These are phyloP conservation scores for Perodicticus potto DNA, from an alignment of 2,797 vertebrate genomes.

Conservation along the genomic window DNA sequence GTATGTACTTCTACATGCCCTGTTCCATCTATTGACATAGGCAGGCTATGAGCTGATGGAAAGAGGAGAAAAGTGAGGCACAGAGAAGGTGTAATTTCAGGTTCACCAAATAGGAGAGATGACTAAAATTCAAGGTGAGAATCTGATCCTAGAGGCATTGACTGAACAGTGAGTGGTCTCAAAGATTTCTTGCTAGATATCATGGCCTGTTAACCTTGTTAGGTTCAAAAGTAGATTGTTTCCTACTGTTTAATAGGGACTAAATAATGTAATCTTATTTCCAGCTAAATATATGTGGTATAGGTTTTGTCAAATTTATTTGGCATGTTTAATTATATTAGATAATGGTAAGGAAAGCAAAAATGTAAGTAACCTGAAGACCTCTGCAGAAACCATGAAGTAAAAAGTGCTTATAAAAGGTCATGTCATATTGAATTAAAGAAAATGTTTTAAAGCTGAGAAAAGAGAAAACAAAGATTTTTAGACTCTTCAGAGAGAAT, in stretches of 20 bases:
- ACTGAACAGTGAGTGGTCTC: background rate
- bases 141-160: background rate
- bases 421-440: background rate
- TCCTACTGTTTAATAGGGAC: background rate
- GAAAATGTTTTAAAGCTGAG: background rate
- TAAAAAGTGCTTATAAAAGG: background rate
- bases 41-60: background rate
- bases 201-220: background rate
- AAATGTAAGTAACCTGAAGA: conserved; percentile 44
- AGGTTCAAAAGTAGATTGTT: background rate
- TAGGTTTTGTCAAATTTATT: conserved; percentile 54
- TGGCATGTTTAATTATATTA: background rate
- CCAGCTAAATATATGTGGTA: background rate
- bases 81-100: background rate
- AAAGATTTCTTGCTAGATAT: background rate
- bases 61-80: background rate
- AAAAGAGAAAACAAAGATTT: conserved; percentile 14
- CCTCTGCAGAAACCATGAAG: background rate
- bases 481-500: background rate
- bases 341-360: conserved; percentile 38
- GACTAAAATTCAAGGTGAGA: background rate
- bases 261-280: conserved; percentile 1
- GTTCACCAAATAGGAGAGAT: background rate
- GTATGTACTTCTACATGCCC: background rate
- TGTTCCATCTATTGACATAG: background rate